Percentiles rank a stretch among this genome's conserved stretches.
These are phyloP conservation scores for Meiosimyza decipiens DNA, from an alignment of 2,888 invertebrate genomes.

Conservation along the genomic window DNA sequence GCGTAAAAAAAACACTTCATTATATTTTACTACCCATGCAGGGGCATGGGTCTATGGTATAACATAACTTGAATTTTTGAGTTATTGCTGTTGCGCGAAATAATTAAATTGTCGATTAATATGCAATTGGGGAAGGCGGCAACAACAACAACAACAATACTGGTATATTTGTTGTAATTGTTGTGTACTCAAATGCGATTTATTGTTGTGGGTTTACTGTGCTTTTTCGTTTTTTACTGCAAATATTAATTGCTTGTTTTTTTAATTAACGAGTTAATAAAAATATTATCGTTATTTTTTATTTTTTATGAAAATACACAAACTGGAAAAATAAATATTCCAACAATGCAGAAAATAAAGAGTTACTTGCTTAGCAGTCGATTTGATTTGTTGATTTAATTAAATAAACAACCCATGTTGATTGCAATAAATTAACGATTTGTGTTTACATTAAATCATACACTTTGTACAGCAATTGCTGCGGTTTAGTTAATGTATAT, in stretches of 20 bases:
- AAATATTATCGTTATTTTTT: neutral
- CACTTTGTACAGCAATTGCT: too few relatives aligned
- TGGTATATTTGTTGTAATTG: constrained; percentile 19
- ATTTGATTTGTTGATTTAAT: too few relatives aligned
- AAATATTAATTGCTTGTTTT: constrained; percentile 32
- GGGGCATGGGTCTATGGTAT: too few relatives aligned
- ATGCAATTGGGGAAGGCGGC: constrained; percentile 32
- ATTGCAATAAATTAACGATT: too few relatives aligned
- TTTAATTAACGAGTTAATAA: constrained; percentile 31
- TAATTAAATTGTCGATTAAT: constrained; percentile 34
- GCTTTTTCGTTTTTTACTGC: too few relatives aligned
- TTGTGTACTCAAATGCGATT: constrained; percentile 22
- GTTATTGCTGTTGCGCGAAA: constrained; percentile 12
- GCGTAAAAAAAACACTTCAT: constrained; percentile 8
- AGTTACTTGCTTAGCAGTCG: too few relatives aligned
- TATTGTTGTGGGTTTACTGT: constrained; percentile 23
- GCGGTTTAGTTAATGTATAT: too few relatives aligned
- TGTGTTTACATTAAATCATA: too few relatives aligned
- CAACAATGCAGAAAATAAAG: too few relatives aligned
- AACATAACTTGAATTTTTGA: neutral
- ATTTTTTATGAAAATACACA: too few relatives aligned
- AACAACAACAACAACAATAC: constrained; percentile 3
- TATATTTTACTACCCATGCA: neutral
- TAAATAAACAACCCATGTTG: too few relatives aligned
- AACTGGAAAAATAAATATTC: too few relatives aligned